Conservation (phyloP, 2,888 invertebrate species). For the Drosophila macrospina region DNA sequence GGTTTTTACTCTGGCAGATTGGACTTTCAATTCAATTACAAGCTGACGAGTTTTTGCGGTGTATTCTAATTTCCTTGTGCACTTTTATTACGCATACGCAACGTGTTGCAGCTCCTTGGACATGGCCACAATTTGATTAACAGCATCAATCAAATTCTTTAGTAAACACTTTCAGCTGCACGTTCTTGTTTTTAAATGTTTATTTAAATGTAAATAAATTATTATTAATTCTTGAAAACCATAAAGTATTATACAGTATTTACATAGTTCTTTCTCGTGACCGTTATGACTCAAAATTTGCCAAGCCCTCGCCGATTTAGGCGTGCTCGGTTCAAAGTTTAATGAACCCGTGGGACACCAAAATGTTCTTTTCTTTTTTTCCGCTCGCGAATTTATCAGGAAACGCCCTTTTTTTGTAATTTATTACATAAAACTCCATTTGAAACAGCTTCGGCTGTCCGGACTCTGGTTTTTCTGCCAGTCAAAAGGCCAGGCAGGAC, state of each 20-base stretch:
- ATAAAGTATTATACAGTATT: neutral
- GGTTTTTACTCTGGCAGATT: slow-evolving; percentile 15
- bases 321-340: slow-evolving; percentile 38
- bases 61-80: slow-evolving; percentile 45
- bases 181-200: too few species aligned
- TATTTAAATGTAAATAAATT: too few species aligned
- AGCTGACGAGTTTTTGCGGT: slow-evolving; percentile 32
- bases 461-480: slow-evolving; percentile 12
- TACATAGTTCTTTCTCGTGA: slow-evolving; percentile 12
- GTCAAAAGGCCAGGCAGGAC: slow-evolving; percentile 3
- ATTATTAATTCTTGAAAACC: neutral
- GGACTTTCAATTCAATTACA: slow-evolving; percentile 39
- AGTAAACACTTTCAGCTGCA: too few species aligned
- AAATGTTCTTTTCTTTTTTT: slow-evolving; percentile 22
- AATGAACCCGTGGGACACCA: slow-evolving; percentile 26
- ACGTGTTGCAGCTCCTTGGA: slow-evolving; percentile 26
- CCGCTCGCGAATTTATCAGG: slow-evolving; percentile 57
- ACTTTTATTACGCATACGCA: slow-evolving; percentile 61
- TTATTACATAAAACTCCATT: slow-evolving; percentile 72
- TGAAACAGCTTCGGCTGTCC: slow-evolving; percentile 37
- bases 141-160: slow-evolving; percentile 1
- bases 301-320: slow-evolving; percentile 17
- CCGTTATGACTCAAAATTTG: slow-evolving; percentile 32
- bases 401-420: slow-evolving; percentile 68
- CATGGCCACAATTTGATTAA: slow-evolving; percentile 38